A percentile compares a stretch with the other conserved stretches of the same genome.
Evolutionary conservation across 2,113 vertebrate genomes (phyloP).

Genomic region (Indicator maculatus): DNA sequence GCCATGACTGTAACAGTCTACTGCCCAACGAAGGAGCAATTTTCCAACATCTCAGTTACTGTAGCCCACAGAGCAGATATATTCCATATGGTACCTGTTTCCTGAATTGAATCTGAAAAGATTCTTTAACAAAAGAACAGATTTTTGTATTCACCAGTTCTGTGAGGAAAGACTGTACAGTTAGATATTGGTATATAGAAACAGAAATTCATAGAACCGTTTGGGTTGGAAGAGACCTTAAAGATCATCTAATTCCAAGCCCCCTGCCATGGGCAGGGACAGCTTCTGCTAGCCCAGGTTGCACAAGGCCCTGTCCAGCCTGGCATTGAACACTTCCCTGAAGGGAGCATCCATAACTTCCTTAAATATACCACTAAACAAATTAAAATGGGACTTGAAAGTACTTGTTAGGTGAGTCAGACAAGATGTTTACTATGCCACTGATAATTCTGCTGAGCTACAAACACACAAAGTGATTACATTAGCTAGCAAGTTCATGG

Average conservation of each 20-base stretch:
- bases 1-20: background rate
- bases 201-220: too few relatives aligned
- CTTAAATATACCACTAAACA: background rate
- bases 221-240: too few relatives aligned
- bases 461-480: background rate
- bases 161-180: background rate
- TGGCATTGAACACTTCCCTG: too few relatives aligned
- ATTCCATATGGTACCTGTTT: background rate
- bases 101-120: background rate
- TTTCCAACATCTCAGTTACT: background rate
- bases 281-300: too few relatives aligned
- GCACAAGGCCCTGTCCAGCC: too few relatives aligned
- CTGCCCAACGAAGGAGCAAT: background rate
- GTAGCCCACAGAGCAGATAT: background rate
- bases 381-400: background rate
- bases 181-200: background rate
- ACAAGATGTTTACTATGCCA: background rate
- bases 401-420: background rate
- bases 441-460: background rate
- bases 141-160: background rate
- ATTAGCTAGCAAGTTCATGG: background rate
- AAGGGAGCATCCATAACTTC: too few relatives aligned
- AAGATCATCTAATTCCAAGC: too few relatives aligned
- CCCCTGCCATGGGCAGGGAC: too few relatives aligned
- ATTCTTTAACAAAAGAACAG: background rate